A percentile compares a stretch with the other conserved stretches of the same genome.
These are phyloP conservation scores for Nipponacmea schrenckii DNA, from an alignment of 2,888 invertebrate genomes.

Conservation along the genomic window DNA sequence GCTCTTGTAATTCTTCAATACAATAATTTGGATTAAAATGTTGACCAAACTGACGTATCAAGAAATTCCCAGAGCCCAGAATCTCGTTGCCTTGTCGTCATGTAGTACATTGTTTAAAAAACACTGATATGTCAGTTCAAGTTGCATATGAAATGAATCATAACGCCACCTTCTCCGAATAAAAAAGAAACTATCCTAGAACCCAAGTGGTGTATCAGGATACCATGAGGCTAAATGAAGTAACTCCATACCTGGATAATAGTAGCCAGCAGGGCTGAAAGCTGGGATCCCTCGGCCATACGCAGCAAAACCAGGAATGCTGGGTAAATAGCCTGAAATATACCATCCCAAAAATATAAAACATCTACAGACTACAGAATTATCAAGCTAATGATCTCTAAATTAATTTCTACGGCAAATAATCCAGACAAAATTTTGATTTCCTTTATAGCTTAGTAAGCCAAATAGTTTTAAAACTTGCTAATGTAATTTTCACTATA, in stretches of 20 bases:
- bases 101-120: background rate
- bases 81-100: slow-evolving; percentile 8
- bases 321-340: slow-evolving; percentile 46
- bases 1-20: no score
- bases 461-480: no score
- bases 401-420: no score
- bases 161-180: background rate
- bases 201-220: slow-evolving; percentile 42
- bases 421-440: no score
- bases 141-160: slow-evolving; percentile 8
- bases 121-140: slow-evolving; percentile 4
- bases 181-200: slow-evolving; percentile 24
- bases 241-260: slow-evolving; percentile 57
- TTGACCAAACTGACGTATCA: no score
- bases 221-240: slow-evolving; percentile 56
- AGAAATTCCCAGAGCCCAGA: no score
- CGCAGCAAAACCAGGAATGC: slow-evolving; percentile 43
- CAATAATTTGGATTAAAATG: no score
- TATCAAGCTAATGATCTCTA: background rate
- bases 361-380: background rate
- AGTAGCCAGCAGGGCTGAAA: slow-evolving; percentile 51
- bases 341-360: slow-evolving; percentile 1
- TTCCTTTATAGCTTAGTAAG: no score
- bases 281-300: slow-evolving; percentile 56
- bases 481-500: no score